A percentile compares a stretch with the other conserved stretches of the same genome.
Conservation (phyloP, 2,888 invertebrate genomes). For the Cistogaster globosa region DNA sequence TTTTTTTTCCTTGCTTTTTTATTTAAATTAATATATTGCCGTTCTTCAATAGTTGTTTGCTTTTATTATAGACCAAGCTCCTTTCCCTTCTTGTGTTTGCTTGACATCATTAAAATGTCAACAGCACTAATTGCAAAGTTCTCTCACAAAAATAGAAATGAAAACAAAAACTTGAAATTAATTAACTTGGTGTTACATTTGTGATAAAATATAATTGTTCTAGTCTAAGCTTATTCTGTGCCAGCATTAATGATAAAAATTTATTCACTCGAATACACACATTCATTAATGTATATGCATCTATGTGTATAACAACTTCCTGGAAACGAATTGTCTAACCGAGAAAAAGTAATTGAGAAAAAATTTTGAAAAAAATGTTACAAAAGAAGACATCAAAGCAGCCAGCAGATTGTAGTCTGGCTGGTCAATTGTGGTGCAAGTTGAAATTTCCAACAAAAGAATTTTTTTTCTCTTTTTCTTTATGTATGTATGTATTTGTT, state of each 20-base stretch:
- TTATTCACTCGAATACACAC: too few species aligned
- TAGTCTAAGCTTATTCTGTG: not conserved
- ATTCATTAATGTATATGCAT: too few species aligned
- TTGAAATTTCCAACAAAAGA: constrained; percentile 38
- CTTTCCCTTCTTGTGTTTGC: constrained; percentile 21
- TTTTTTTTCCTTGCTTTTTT: too few species aligned
- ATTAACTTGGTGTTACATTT: constrained; percentile 38
- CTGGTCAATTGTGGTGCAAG: constrained; percentile 44
- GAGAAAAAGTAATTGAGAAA: not conserved
- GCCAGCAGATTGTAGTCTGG: constrained; percentile 25
- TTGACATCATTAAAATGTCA: constrained; percentile 66
- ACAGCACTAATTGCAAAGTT: constrained; percentile 61
- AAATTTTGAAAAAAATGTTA: not conserved
- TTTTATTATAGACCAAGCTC: not conserved
- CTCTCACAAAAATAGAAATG: not conserved
- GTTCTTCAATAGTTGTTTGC: too few species aligned
- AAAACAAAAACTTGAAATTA: constrained; percentile 33
- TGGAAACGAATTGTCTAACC: not conserved
- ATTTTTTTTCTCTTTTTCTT: not conserved
- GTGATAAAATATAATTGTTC: constrained; percentile 20
- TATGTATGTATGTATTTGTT: not conserved
- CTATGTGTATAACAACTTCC: not conserved
- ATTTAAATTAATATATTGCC: too few species aligned
- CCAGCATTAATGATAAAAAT: too few species aligned
- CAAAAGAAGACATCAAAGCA: constrained; percentile 24